A percentile compares a stretch with the other conserved stretches of the same genome.
Evolutionary conservation across 2,888 invertebrate species (phyloP).

Genomic region (Urechis unicinctus): DNA sequence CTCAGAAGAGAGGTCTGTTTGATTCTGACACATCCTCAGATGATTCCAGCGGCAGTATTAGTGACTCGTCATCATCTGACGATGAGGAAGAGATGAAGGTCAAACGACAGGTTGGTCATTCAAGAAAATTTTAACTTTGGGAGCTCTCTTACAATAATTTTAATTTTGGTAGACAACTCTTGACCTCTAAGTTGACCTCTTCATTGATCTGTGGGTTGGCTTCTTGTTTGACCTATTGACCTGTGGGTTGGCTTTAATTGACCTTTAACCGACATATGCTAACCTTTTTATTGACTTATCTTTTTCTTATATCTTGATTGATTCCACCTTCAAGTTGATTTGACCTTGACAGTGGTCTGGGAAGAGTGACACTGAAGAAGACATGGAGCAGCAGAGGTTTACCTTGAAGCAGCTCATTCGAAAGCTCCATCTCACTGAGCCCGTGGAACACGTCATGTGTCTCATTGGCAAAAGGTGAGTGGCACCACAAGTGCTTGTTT

Average conservation of each 20-base stretch:
- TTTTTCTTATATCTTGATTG: no score
- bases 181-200: no score
- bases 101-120: no score
- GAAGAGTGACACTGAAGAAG: conserved; percentile 32
- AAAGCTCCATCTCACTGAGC: conserved; percentile 50
- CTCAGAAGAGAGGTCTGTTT: no score
- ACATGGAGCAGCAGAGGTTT: conserved; percentile 27
- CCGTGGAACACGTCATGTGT: conserved; percentile 52
- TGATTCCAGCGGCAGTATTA: neutral
- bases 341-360: no score
- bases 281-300: no score
- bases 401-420: conserved; percentile 52
- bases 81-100: neutral
- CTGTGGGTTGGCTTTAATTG: neutral
- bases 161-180: no score
- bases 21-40: neutral
- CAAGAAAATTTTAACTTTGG: no score
- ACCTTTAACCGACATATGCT: no score
- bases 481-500: no score
- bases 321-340: neutral
- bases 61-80: neutral
- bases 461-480: conserved; percentile 52
- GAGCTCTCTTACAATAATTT: no score
- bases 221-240: neutral
- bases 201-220: no score